These are phyloP conservation scores for Corythaeola cristata DNA, from an alignment of 2,113 vertebrate species.

Conservation along the genomic window DNA sequence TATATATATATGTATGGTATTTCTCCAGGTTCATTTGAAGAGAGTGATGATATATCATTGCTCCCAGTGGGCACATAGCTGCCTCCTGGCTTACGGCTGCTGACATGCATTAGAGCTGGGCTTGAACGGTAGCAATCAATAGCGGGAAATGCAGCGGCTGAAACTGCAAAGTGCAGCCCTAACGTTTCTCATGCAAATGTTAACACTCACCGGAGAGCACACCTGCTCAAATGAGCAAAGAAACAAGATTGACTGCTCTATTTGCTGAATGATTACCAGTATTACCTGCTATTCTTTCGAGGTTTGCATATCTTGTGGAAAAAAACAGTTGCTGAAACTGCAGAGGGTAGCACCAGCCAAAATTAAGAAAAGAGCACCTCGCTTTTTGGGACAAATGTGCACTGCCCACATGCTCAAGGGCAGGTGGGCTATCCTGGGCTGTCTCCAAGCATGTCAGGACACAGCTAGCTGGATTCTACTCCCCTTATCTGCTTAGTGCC, in stretches of 20 bases:
- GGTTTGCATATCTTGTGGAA: not conserved
- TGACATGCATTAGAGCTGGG: slow-evolving; percentile 10
- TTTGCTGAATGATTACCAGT: not conserved
- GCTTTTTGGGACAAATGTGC: not conserved
- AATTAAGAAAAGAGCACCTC: not conserved
- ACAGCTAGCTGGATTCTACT: not conserved
- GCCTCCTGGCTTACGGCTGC: slow-evolving; percentile 4
- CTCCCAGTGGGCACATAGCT: slow-evolving; percentile 17
- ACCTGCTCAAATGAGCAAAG: not conserved
- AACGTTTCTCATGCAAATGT: not conserved
- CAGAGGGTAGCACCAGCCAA: not conserved
- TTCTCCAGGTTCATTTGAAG: slow-evolving; percentile 26
- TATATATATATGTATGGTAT: not conserved
- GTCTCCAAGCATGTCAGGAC: not conserved
- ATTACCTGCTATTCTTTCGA: not conserved
- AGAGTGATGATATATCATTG: slow-evolving; percentile 13
- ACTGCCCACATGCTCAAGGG: rapidly evolving
- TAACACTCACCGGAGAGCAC: not conserved
- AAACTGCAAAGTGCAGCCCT: slow-evolving; percentile 5
- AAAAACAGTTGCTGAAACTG: not conserved
- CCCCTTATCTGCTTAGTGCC: not conserved
- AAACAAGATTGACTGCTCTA: not conserved
- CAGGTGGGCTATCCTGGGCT: not conserved
- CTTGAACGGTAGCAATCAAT: slow-evolving; percentile 9
- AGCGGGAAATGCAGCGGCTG: not conserved